A percentile compares a stretch with the other conserved stretches of the same genome.
Evolutionary conservation across 2,888 invertebrate species (phyloP).

Genomic region (Allolobophora icterica): DNA sequence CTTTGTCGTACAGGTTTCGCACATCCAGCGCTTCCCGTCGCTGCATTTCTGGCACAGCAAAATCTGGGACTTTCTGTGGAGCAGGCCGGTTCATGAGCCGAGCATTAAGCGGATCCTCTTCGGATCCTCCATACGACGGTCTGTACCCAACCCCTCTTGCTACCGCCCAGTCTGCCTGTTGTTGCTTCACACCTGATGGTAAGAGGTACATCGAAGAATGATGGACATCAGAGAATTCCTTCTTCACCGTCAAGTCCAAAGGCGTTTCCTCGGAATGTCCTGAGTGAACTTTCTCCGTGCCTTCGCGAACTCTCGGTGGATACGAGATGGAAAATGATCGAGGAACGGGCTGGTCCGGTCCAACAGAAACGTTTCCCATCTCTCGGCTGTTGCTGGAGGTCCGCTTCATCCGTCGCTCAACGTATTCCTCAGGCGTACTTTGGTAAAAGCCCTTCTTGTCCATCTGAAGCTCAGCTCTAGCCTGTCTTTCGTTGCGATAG

Average conservation of each 20-base stretch:
- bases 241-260: conserved; percentile 6
- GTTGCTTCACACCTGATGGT: not conserved
- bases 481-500: not conserved
- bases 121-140: not conserved
- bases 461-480: not conserved
- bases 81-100: not conserved
- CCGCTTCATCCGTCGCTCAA: not conserved
- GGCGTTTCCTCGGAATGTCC: not conserved
- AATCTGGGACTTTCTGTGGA: not conserved
- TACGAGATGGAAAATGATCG: not conserved
- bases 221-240: not conserved
- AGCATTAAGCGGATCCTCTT: not conserved
- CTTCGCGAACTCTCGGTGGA: not conserved
- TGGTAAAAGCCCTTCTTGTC: not conserved
- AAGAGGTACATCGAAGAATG: not conserved
- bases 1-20: not conserved
- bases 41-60: not conserved
- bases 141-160: conserved; percentile 12
- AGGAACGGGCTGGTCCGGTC: not conserved
- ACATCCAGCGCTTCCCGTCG: not conserved
- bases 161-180: not conserved
- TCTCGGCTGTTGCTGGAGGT: not conserved
- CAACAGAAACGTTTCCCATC: not conserved
- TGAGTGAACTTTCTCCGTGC: not conserved
- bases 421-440: not conserved